Percentiles rank a stretch among this genome's conserved stretches.
These are phyloP conservation scores for Neotragus moschatus DNA, from an alignment of 2,113 vertebrate species.

Conservation along the genomic window DNA sequence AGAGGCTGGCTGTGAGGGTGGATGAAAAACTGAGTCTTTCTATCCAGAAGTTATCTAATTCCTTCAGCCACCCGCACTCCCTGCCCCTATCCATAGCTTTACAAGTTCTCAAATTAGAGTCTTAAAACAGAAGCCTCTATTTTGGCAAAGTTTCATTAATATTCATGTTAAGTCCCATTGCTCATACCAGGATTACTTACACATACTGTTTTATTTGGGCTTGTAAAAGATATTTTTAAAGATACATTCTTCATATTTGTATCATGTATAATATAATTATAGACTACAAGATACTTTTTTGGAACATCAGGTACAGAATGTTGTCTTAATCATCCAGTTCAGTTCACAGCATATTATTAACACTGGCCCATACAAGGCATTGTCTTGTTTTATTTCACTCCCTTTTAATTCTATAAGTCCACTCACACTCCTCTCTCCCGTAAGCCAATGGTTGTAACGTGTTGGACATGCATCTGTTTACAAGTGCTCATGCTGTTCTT, in stretches of 20 bases:
- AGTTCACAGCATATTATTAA: neutral
- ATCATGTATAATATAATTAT: constrained; percentile 53
- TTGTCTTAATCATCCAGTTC: constrained; percentile 19
- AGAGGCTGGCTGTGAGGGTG: neutral
- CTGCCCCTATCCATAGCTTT: neutral
- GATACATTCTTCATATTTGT: constrained; percentile 41
- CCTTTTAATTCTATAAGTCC: neutral
- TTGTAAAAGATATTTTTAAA: constrained; percentile 62
- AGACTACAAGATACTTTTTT: neutral
- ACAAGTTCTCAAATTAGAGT: constrained; percentile 43
- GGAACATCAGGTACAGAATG: neutral
- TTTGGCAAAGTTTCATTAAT: constrained; percentile 39
- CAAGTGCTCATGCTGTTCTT: neutral
- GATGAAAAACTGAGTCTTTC: neutral
- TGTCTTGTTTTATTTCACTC: neutral
- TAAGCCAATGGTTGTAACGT: neutral
- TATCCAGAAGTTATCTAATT: constrained; percentile 15
- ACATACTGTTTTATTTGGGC: constrained; percentile 41
- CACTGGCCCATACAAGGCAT: neutral
- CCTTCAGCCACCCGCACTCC: neutral
- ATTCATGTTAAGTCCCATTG: constrained; percentile 16
- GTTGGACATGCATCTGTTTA: neutral
- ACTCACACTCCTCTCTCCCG: constrained; percentile 1
- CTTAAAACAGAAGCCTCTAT: constrained; percentile 37
- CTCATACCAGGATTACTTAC: constrained; percentile 44